Evolutionary conservation across 2,888 invertebrate species (phyloP).

Genomic region (Epiblema foenella): DNA sequence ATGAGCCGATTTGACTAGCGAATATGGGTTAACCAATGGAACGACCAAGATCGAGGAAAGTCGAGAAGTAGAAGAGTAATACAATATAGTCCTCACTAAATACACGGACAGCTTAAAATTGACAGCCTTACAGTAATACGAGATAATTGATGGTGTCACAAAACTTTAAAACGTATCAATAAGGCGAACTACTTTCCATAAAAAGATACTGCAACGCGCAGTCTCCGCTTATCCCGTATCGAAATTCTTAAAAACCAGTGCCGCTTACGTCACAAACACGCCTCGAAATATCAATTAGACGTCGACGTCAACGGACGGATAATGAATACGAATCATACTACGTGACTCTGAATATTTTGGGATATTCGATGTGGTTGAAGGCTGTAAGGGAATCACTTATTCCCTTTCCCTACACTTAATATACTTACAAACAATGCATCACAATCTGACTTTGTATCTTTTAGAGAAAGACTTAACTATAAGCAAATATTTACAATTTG

Average conservation of each 20-base stretch:
- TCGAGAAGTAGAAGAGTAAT: too few species aligned
- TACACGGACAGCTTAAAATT: too few species aligned
- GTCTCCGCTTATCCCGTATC: slow-evolving; percentile 14
- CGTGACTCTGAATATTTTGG: neutral
- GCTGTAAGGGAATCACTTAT: neutral
- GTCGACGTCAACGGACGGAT: slow-evolving; percentile 4
- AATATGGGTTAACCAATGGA: too few species aligned
- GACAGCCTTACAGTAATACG: neutral
- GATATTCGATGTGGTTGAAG: neutral
- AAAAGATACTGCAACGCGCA: slow-evolving; percentile 9
- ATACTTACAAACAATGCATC: neutral
- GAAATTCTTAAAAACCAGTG: slow-evolving; percentile 41
- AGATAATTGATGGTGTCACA: neutral
- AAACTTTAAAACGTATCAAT: neutral
- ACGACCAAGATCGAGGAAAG: too few species aligned
- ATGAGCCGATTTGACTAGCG: too few species aligned
- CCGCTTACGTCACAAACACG: slow-evolving; percentile 32
- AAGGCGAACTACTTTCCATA: neutral
- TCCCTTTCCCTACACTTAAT: too few species aligned
- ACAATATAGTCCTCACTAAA: too few species aligned
- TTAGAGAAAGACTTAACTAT: too few species aligned
- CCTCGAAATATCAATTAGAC: slow-evolving; percentile 40
- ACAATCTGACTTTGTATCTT: too few species aligned
- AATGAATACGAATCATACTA: slow-evolving; percentile 10
- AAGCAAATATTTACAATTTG: too few species aligned